Base-by-base conservation (phyloP, 2,888 invertebrate species). In the Boloria selene region DNA sequence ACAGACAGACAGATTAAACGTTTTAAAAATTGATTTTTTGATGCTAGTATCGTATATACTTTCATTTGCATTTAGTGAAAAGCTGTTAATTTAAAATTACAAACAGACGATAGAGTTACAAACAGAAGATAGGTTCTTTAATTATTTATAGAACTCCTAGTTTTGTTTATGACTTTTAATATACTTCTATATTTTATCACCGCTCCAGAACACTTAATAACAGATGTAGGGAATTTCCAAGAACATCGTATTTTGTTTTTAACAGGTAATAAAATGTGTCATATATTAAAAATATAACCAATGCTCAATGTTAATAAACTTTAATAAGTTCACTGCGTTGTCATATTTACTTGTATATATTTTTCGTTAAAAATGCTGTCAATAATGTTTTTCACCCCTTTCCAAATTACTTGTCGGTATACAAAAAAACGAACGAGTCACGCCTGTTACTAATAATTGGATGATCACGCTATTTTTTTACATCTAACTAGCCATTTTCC, bases 231-330 rank as follows among this genome's bases (percentile, higher is more conserved):
- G 13, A 51, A 14, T 13, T 7, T n/a, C n/a, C 26, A 38, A 38
- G n/a, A 38, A 31, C 10, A 38, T 38, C 14, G 13, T 18, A 44
- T 53, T 61, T 26, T 53, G n/a, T 45, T 13, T 53, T 45, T 2
- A 61, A 52, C 56, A 49, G 18, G 52, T 65, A 60, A 60, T 65
- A 49, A 60, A 60, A 49, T 42, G 42, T 60, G 53, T 65, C 59
- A 60, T n/a, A 59, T 60, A 47, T 47, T 59, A 54, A 53, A 54
- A 53, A 64, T 64, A 59, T 42, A 59, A 53, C 49, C 45, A 54
- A 65, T 22, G 38, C 0, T 7, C 52, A 44, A 50, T 59, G 60
- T 26, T 60, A 67, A 55, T 64, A 69, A 70, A 67, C 67, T 67
- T 51, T 61, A 67, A 67, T 60, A 61, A 62, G 59, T 49, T 52